Evolutionary conservation across 1,140 invertebrate species (phyloP).

Genomic region (Campoletis sonorensis): DNA sequence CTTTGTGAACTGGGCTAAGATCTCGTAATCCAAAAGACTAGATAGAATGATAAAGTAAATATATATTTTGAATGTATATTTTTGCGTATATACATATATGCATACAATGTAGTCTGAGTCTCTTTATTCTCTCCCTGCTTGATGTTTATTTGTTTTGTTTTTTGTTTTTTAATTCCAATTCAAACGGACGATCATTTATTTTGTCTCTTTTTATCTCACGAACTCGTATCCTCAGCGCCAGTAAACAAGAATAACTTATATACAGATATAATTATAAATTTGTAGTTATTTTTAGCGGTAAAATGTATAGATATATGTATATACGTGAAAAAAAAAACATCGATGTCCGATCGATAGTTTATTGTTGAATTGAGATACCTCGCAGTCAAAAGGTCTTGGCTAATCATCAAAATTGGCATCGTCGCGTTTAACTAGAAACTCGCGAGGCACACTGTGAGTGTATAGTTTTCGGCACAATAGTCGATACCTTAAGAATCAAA

Average conservation of each 20-base stretch:
- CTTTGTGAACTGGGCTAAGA: background rate
- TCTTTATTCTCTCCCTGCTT: too few relatives aligned
- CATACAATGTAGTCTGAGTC: too few relatives aligned
- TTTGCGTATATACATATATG: too few relatives aligned
- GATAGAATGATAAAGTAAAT: background rate
- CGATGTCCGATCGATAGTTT: constrained; percentile 10
- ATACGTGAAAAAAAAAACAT: background rate
- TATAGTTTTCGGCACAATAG: constrained; percentile 17
- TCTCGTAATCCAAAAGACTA: background rate
- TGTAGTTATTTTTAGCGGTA: constrained; percentile 1
- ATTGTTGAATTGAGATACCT: background rate
- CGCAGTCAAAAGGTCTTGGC: constrained; percentile 43
- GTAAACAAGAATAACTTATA: background rate
- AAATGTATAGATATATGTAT: background rate
- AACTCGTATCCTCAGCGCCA: background rate
- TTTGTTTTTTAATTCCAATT: too few relatives aligned
- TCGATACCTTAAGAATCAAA: background rate
- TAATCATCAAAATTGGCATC: constrained; percentile 24
- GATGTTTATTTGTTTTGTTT: too few relatives aligned
- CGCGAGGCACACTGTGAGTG: constrained; percentile 23
- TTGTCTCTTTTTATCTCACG: background rate
- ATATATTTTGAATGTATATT: too few relatives aligned
- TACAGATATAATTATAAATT: background rate
- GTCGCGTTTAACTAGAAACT: constrained; percentile 26
- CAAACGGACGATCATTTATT: too few relatives aligned